Base-by-base conservation (phyloP, 2,797 vertebrate species). In the Gymnoscopelus microlampas region DNA sequence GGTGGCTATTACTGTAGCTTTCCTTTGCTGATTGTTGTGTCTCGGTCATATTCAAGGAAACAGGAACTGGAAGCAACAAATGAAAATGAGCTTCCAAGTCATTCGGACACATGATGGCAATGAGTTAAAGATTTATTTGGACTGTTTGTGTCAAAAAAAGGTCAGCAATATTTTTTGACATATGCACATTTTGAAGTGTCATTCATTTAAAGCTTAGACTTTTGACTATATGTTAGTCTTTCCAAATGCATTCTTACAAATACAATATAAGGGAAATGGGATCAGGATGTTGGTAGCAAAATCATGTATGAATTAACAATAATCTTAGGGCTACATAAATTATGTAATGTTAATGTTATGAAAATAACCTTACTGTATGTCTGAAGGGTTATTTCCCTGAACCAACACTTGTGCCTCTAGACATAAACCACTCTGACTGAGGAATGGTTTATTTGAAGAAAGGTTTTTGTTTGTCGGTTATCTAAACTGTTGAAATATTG, bases 401-500 rank as follows among this genome's bases (percentile, higher is more conserved):
- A 69, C 29, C 51, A 72, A 57, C 23, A 13, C 63, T 66, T 70
- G 69, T 62, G 53, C 51, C 39, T 24, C 64, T 60, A 32, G 54
- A 74, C 60, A 66, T 71, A 76, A 70, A 77, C 79, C 56, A 56
- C 26, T 58, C 57, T 51, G 58, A 77, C 70, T 65, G 80, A 53
- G 44, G 19, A 73, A 65, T 77, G 13, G 87, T 91, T 91, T 90
- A 91, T 91, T 89, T 87, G 67, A 83, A 81, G 61, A 80, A 77
- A 66, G 39, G 47, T 74, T 80, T 67, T 75, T 85, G 82, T 90
- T 91, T 87, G 81, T 70, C 67, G 60, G 12, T 73, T 77, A 77
- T 87, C 78, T 78, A 93, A 92, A 91, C 82, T 77, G 81, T 85
- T 90, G 78, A 87, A 84, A 87, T 85, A 68, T 55, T 75, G 63